Base-by-base conservation (phyloP, 37 sponge, comb jelly and placozoan species). In the Hormiphora californensis region DNA sequence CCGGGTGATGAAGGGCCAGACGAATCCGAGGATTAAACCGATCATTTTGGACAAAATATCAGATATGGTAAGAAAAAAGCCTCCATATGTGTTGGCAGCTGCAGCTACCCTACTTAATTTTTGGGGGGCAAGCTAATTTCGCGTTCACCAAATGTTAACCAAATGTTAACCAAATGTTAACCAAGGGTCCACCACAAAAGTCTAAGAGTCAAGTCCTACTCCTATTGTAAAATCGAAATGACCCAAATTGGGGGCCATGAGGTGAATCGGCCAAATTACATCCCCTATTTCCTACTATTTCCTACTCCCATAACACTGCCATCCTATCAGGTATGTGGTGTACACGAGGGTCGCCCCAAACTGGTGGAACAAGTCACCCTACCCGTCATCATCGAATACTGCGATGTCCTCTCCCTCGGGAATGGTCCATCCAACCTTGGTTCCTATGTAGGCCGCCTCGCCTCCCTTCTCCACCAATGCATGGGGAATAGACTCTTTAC, bases 11-110 rank as follows among this genome's bases (percentile, higher is more conserved):
- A 65, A 65, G 28, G 35, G 67, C 35, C 67, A 65, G 37, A 32
- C 11, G 15, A 65, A 65, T 19, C 67, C 67, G 5, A 65, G 67
- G 35, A 65, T 65, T 11, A 65, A 65, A 31, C 67, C 67, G 2
- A 65, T 65, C 67, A 65, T 65, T 5, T 39, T 65, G 2, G 67
- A 65, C 67, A 65, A 65, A 38, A 65, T 65, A 21, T 65, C 67
- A 65, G 67, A 65, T 32, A 27, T 65, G 67, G 67, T 65, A 65
- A 7, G 62, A 23, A 27, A 17, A 5, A 59, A 27, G n/a, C n/a
- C n/a, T n/a, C n/a, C n/a, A n/a, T n/a, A n/a, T n/a, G n/a, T n/a
- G n/a, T n/a, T n/a, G n/a, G n/a, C n/a, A n/a, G n/a, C n/a, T n/a
- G n/a, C n/a, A n/a, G n/a, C n/a, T n/a, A n/a, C n/a, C n/a, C n/a